Base-by-base conservation (phyloP, 2,113 vertebrate species). In the Colistium nudipinnis region DNA sequence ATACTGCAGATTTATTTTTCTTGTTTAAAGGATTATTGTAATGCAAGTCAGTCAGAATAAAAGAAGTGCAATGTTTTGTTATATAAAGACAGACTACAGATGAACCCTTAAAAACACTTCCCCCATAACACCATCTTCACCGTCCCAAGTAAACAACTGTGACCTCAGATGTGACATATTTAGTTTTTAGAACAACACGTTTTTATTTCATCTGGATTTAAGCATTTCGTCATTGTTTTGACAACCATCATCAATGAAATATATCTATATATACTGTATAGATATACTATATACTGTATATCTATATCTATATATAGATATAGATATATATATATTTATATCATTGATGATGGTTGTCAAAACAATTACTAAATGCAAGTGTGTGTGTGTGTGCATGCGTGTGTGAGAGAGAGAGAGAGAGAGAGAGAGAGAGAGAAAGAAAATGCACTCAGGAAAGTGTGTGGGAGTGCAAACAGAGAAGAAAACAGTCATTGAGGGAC, bases 391-490 rank as follows among this genome's bases (percentile, higher is more conserved):
- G 59, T 52, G 39, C 36, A 24, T 35, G 39, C 55, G 39, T 12
- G 28, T 30, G 49, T 27, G 3, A 39, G 5, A 39, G 14, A 39
- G 41, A 44, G n/a, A 44, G 41, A 6, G 44, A n/a, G n/a, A n/a
- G n/a, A n/a, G n/a, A n/a, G n/a, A n/a, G n/a, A n/a, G n/a, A n/a
- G n/a, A n/a, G n/a, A n/a, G n/a, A n/a, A n/a, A n/a, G n/a, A n/a
- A n/a, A n/a, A n/a, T 43, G 51, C 28, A 24, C 30, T 70, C 45
- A 60, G 73, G 36, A 62, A 72, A 43, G 49, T 82, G 76, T 70
- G 82, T 89, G 78, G 80, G 84, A 64, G 85, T 84, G 74, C 57
- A 67, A 74, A 70, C 54, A 59, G 61, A 63, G 62, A 84, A 78
- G 64, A 82, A 81, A 84, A 67, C 61, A 72, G 69, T 63, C 62